Base-by-base conservation (phyloP, 2,797 vertebrate genomes). In the Sebastes ruberrimus region DNA sequence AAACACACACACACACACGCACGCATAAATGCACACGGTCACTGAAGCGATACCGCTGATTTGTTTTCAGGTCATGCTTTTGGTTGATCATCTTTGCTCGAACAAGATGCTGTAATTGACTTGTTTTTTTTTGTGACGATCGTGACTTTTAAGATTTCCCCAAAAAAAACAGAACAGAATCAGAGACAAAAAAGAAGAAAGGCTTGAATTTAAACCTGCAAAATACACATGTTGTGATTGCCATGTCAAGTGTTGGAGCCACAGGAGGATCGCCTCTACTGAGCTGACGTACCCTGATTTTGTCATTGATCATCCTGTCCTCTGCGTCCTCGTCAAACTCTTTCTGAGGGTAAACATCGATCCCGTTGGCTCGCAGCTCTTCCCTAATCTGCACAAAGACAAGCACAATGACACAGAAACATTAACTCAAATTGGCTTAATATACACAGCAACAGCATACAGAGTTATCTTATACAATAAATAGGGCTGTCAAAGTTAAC, bases 321-420 rank as follows among this genome's bases (percentile, higher is more conserved):
- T 99, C 98, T 0, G 96, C 94, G 32, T 99, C 98, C 88, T 99
- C 98, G 7, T 99, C 98, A 85, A 99, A 99, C 94, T 99, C 97
- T 86, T 98, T 99, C 95, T 99, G 98, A 28, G 98, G 98, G 81
- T 99, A 99, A 84, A 99, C 97, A 0, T 98, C 97, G 0, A 99
- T 99, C 10, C 97, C 98, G 0, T 99, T 97, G 93, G 97, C 97
- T 23, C 97, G 96, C 72, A 99, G 96, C 86, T 98, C 98, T 4
- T 97, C 97, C 35, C 97, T 97, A 89, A 99, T 99, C 98, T 99
- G 82, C 53, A 84, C 52, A 78, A 32, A 76, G 22, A 4, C 25
- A 25, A 32, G 53, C 18, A 70, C 59, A 86, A 25, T 3, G 22
- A 63, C 11, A 57, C 5, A 76, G 1, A 75, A 32, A 63, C 14